phyloP scores from a whole-genome alignment of 2,113 vertebrate genomes.

The Anoura caudifer region DNA sequence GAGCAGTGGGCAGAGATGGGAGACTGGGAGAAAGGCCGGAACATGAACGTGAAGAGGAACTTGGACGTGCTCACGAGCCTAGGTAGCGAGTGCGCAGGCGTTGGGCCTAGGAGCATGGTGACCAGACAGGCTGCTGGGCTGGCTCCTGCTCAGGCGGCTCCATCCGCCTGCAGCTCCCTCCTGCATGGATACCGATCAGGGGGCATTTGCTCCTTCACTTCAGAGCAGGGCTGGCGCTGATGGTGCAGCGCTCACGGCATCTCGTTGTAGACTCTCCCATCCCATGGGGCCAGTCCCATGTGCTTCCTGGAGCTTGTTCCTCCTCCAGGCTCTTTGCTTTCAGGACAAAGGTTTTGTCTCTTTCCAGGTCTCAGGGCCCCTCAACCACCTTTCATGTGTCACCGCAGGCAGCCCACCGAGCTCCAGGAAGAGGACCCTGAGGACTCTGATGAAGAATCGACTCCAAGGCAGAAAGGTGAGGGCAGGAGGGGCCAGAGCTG shows the following conservation, averaged over 20 bases:
- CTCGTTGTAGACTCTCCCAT: too few relatives aligned
- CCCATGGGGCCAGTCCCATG: rapidly evolving
- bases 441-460: too few relatives aligned
- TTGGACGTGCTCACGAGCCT: slow-evolving; percentile 47
- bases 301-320: not conserved
- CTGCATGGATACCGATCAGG: not conserved
- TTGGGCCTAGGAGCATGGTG: not conserved
- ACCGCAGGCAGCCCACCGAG: not conserved
- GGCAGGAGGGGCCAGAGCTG: not conserved
- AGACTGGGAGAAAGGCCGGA: slow-evolving; percentile 66
- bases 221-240: rapidly evolving
- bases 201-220: too few relatives aligned
- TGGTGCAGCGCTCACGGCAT: rapidly evolving
- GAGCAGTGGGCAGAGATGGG: too few relatives aligned
- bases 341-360: not conserved
- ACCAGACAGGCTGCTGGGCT: not conserved
- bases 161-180: too few relatives aligned
- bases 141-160: not conserved
- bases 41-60: slow-evolving; percentile 73
- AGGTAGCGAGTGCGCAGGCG: slow-evolving; percentile 47
- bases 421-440: too few relatives aligned
- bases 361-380: slow-evolving; percentile 58
- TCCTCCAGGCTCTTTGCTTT: not conserved
- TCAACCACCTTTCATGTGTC: slow-evolving; percentile 63
- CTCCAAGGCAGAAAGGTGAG: too few relatives aligned